Base-by-base conservation (phyloP, 1,140 invertebrate genomes). In the Cotesia vestalis region DNA sequence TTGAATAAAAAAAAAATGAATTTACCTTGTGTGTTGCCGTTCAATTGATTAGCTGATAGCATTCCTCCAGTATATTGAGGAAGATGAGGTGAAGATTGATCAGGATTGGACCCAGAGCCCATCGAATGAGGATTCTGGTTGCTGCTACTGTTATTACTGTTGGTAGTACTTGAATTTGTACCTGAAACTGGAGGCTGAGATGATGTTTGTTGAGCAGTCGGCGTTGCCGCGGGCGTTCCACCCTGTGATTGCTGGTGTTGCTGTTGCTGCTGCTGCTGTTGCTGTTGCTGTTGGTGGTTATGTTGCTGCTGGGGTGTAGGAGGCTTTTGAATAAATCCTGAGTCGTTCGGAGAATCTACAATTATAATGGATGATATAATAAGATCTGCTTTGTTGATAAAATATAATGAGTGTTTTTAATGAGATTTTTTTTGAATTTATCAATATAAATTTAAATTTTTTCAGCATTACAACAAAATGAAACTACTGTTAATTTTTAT, bases 81-180 rank as follows among this genome's bases (percentile, higher is more conserved):
- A 64, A 84, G 83, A 78, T 86, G 86, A 17, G 84, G 84, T 66
- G 88, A 89, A 38, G 88, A 87, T 83, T 88, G 88, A 78, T 87
- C 86, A 80, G 85, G 87, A 67, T 85, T 84, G 68, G 86, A 81
- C 78, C 80, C 79, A 70, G 78, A 70, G 72, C 75, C 80, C 17
- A 40, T 17, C 57, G 72, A 76, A 73, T 84, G 81, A 17, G 83
- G 11, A 46, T 46, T 46, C 40, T 46, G 40, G 40, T 46, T 46
- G 11, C 40, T 8, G 40, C 40, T 46, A 46, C 40, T 75, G 75
- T 81, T 84, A 76, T 80, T 84, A 75, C 74, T 78, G 75, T 80
- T 82, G 68, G 79, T 81, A 6, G 80, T 76, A 36, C 78, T 84
- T 34, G 85, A 78, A 53, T 46, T 46, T 46, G 83, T 78, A 61